Conservation (phyloP, 2,113 vertebrate species). For the Puffinus mauretanicus region DNA sequence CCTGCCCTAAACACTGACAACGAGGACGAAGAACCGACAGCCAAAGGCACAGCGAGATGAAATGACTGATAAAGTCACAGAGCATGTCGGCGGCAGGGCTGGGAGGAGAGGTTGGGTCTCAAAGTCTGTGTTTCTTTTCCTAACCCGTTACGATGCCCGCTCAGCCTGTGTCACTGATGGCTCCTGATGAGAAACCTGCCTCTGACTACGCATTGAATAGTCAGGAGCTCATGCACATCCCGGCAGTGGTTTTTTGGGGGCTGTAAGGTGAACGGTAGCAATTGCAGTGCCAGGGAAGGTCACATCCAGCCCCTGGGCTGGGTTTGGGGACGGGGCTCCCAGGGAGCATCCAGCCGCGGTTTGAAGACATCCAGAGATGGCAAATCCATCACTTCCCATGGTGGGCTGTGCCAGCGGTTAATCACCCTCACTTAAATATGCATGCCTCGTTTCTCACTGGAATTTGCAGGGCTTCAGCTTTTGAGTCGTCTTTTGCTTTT, state of each 20-base stretch:
- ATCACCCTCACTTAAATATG: background rate
- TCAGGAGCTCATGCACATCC: background rate
- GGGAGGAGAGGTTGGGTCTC: background rate
- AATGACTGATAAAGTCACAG: background rate
- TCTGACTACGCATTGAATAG: background rate
- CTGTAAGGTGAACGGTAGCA: background rate
- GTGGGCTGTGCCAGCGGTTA: background rate
- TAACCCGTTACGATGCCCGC: rapidly evolving
- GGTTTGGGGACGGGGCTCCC: background rate
- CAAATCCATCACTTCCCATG: constrained; percentile 11
- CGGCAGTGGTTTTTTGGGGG: background rate
- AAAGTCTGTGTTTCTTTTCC: background rate
- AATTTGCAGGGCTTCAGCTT: background rate
- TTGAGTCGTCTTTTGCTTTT: background rate
- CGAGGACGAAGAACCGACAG: background rate
- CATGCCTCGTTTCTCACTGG: background rate
- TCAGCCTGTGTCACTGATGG: too few species aligned
- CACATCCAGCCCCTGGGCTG: background rate
- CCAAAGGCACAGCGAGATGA: background rate
- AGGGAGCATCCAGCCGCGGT: background rate
- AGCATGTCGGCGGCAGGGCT: background rate
- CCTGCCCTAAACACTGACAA: background rate
- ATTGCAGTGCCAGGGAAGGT: background rate
- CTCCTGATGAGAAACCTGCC: background rate
- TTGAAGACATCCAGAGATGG: constrained; percentile 54